Evolutionary conservation across 2,797 vertebrate genomes (phyloP), one percentile per base, ranked within the genome.

Genomic region (Poecilia velifera): DNA sequence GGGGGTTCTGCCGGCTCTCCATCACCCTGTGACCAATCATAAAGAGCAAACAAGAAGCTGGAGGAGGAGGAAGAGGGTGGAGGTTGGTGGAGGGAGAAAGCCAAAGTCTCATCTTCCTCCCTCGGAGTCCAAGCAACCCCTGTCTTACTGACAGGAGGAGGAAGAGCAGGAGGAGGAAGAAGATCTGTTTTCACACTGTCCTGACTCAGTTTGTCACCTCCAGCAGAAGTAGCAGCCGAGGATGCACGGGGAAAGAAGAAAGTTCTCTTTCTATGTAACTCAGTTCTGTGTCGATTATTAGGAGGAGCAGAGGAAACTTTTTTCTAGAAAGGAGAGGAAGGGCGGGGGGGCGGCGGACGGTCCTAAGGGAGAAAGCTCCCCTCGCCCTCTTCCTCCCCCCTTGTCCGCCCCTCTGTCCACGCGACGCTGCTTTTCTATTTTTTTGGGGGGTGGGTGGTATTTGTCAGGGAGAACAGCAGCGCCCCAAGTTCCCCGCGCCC

Each of bases 261-360:
- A 91, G 85, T 92, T 90, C 77, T 3, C 82, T 82, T 59, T 57
- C 73, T n/a, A 43, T 73, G 51, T 1, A 68, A n/a, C 76, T 81
- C 76, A 7, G 49, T 83, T 45, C 74, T 76, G 78, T 78, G 46
- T 76, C 78, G 47, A 74, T 77, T 57, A 41, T 12, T 57, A 73
- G 51, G 64, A 49, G 83, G 64, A 49, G 83, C 78, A 45, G 74
- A 85, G 53, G 78, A 87, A 91, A 89, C 84, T 90, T 93, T 91
- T 78, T 41, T 59, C 28, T 55, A 81, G 66, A 43, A 82, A 76
- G 25, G 74, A 41, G 28, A 47, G 43, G 68, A 46, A 43, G 68
- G 51, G 71, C 22, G 41, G 79, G 70, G 8, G 73, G 36, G 36
- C 10, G 45, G 72, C 68, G 59, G 73, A 75, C 34, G 6, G 55